Evolutionary conservation across 2,113 vertebrate genomes (phyloP).

Genomic region (Centropus bengalensis): DNA sequence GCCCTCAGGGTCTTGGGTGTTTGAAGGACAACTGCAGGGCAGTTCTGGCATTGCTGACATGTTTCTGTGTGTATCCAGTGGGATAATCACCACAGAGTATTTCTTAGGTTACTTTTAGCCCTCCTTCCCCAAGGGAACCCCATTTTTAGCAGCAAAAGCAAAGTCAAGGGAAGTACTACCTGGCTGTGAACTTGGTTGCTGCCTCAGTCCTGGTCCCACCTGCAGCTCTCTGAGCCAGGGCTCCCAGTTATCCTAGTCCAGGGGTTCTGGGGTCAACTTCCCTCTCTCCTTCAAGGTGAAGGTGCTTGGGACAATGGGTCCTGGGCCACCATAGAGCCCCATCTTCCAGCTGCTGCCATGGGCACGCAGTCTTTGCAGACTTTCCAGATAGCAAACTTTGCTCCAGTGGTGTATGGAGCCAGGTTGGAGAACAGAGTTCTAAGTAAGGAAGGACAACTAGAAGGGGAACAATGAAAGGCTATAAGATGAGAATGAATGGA

Average conservation of each 20-base stretch:
- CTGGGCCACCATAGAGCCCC: background rate
- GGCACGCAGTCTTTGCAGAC: background rate
- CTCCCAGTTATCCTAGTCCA: background rate
- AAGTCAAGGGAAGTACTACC: background rate
- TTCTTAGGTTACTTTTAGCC: background rate
- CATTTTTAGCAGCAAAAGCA: background rate
- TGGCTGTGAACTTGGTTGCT: background rate
- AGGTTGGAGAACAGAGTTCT: background rate
- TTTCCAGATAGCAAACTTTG: background rate
- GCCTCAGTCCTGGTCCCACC: background rate
- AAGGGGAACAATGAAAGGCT: background rate
- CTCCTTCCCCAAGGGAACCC: no score
- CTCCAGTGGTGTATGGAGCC: background rate
- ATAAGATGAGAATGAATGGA: background rate
- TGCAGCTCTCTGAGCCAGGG: background rate
- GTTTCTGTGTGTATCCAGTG: background rate
- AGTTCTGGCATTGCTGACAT: fast-evolving
- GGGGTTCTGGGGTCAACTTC: background rate
- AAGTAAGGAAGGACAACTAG: background rate
- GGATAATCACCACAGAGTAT: background rate
- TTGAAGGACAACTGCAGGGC: background rate
- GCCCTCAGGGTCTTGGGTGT: fast-evolving
- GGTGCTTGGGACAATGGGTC: fast-evolving
- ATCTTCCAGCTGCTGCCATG: background rate
- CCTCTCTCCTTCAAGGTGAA: background rate